Conservation (phyloP, 2,113 vertebrate species). For the Mesitornis unicolor region DNA sequence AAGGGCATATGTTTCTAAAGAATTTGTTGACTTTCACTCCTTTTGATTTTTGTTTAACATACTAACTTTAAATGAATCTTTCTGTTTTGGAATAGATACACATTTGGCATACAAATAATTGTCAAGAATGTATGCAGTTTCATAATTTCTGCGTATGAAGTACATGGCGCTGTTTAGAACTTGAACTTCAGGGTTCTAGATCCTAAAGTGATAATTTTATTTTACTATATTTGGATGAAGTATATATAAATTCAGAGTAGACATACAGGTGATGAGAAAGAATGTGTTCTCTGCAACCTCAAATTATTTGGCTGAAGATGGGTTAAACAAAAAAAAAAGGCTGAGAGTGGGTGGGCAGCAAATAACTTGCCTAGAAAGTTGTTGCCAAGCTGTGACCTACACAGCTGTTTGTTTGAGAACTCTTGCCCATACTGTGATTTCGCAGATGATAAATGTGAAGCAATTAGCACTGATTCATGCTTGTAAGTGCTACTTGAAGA, state of each 20-base stretch:
- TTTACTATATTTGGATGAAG: background rate
- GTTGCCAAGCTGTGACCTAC: conserved; percentile 27
- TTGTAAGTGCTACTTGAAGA: conserved; percentile 46
- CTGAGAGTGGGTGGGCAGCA: background rate
- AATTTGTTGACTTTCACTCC: background rate
- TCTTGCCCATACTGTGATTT: conserved; percentile 40
- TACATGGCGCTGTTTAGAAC: background rate
- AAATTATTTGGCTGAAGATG: background rate
- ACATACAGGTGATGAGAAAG: background rate
- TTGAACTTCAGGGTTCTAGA: background rate
- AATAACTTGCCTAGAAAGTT: background rate
- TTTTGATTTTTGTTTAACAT: background rate
- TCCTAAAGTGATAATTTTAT: background rate
- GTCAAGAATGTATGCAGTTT: background rate
- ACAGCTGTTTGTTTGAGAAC: conserved; percentile 55
- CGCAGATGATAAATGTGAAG: conserved; percentile 44
- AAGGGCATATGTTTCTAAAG: background rate
- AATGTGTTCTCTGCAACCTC: background rate
- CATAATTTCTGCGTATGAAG: background rate
- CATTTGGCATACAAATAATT: background rate
- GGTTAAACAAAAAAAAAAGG: background rate
- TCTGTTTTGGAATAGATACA: background rate
- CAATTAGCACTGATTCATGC: conserved; percentile 66
- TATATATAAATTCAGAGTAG: background rate
- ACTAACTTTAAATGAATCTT: background rate